Conservation (phyloP, 2,888 invertebrate species). For the Timandra comae region DNA sequence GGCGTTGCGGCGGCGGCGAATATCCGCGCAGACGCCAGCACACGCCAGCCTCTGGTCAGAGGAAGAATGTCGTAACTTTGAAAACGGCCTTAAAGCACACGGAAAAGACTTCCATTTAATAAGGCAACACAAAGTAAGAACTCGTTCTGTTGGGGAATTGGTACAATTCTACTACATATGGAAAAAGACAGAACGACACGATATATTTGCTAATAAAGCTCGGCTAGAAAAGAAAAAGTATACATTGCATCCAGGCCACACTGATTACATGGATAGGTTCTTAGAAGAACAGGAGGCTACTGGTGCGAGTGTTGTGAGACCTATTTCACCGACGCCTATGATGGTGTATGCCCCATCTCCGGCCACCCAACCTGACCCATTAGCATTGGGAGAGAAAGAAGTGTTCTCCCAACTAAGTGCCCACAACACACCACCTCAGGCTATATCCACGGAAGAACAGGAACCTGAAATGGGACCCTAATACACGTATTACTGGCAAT, state of each 20-base stretch:
- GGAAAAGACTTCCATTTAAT: slow-evolving; percentile 98
- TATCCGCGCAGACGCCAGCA: slow-evolving; percentile 82
- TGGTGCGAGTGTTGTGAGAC: slow-evolving; percentile 75
- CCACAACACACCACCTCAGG: slow-evolving; percentile 53
- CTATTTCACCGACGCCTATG: slow-evolving; percentile 80
- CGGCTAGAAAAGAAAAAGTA: slow-evolving; percentile 95
- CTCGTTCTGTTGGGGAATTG: slow-evolving; percentile 95
- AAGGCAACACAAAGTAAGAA: slow-evolving; percentile 94
- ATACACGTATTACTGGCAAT: slow-evolving; percentile 46
- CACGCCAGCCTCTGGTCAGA: slow-evolving; percentile 95
- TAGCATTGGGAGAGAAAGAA: slow-evolving; percentile 68
- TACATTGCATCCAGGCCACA: slow-evolving; percentile 92
- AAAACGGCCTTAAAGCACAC: slow-evolving; percentile 93
- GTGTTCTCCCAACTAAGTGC: slow-evolving; percentile 67
- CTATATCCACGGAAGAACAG: slow-evolving; percentile 60
- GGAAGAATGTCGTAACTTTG: slow-evolving; percentile 97
- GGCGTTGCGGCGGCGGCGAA: slow-evolving; percentile 87
- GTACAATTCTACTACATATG: slow-evolving; percentile 98
- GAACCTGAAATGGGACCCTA: slow-evolving; percentile 65
- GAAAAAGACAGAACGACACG: slow-evolving; percentile 99
- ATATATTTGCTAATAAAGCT: slow-evolving; percentile 91
- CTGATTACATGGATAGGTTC: slow-evolving; percentile 96
- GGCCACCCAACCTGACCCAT: slow-evolving; percentile 62
- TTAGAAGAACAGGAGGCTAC: slow-evolving; percentile 90
- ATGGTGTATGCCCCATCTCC: slow-evolving; percentile 65